Evolutionary conservation across 2,888 invertebrate genomes (phyloP).

Genomic region (Melipona bicolor): DNA sequence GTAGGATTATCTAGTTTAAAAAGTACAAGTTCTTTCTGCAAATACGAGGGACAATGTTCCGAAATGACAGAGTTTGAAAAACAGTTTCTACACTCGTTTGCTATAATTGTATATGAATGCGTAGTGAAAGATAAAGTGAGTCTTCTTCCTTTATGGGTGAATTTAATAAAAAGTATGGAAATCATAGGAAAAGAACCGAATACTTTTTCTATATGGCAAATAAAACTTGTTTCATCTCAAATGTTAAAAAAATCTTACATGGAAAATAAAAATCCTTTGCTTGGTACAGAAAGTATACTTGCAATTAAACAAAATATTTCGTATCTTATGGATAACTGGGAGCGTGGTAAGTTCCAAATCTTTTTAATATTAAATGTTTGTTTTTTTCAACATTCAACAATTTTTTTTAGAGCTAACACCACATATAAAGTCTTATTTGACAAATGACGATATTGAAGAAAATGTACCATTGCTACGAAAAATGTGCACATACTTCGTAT

Average conservation of each 20-base stretch:
- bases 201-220: conserved; percentile 89
- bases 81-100: conserved; percentile 78
- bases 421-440: conserved; percentile 85
- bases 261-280: conserved; percentile 83
- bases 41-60: conserved; percentile 53
- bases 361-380: conserved; percentile 17
- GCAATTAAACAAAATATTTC: conserved; percentile 87
- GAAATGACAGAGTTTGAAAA: conserved; percentile 71
- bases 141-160: conserved; percentile 90
- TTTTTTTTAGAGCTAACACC: conserved; percentile 82
- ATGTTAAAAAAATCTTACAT: conserved; percentile 84
- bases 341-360: conserved; percentile 80
- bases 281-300: conserved; percentile 87
- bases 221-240: conserved; percentile 88
- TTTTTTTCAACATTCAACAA: background rate
- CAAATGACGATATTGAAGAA: conserved; percentile 83
- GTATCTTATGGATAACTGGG: conserved; percentile 86
- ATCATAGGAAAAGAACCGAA: conserved; percentile 85
- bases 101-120: conserved; percentile 90
- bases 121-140: conserved; percentile 92
- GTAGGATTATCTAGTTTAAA: conserved; percentile 64
- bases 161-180: conserved; percentile 86
- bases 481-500: conserved; percentile 86
- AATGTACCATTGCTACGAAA: conserved; percentile 83
- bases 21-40: conserved; percentile 26